Evolutionary conservation across 2,113 vertebrate species (phyloP), one percentile per base, ranked within the genome.

Genomic region (Sprattus sprattus): DNA sequence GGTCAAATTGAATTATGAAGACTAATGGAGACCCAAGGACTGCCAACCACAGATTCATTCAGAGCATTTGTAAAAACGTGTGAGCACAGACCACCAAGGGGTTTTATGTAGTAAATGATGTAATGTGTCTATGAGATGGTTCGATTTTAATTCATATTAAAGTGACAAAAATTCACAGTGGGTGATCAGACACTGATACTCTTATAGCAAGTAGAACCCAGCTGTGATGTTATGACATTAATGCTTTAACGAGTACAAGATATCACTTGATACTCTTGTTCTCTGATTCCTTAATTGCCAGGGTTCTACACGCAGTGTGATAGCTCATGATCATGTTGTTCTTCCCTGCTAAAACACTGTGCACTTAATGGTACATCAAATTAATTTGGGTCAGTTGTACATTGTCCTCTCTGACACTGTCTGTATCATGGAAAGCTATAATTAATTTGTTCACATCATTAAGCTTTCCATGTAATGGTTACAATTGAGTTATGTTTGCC

Each of bases 301-400:
- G 64, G 32, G 64, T 32, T 71, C 25, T 11, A 71, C 20, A n/a
- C 11, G 64, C 25, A 13, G 11, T 71, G 64, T 71, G 32, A 71
- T 71, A 32, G 64, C 10, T 32, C 64, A 1, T 71, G 64, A 71
- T 67, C 32, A 71, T 7, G 32, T 10, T 32, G 64, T 32, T 71
- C 64, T 28, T 64, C 60, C 11, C n/a, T 71, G 10, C 64, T 28
- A 71, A 71, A 11, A 13, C 25, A 71, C 3, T 2, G 64, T 71
- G 64, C 64, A 71, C 64, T 32, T 71, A 71, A 71, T 71, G 64
- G 64, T 32, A 71, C 64, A 71, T 71, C 64, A 71, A 71, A 32
- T 71, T 71, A 71, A 71, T 71, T 71, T 71, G 32, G 64, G 64
- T 71, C 64, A 71, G 25, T 71, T 28, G 32, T 25, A 10, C 64